Evolutionary conservation across 2,888 invertebrate species (phyloP), one percentile per base, ranked within the genome.

Genomic region (Macrosoma leucophasiata): DNA sequence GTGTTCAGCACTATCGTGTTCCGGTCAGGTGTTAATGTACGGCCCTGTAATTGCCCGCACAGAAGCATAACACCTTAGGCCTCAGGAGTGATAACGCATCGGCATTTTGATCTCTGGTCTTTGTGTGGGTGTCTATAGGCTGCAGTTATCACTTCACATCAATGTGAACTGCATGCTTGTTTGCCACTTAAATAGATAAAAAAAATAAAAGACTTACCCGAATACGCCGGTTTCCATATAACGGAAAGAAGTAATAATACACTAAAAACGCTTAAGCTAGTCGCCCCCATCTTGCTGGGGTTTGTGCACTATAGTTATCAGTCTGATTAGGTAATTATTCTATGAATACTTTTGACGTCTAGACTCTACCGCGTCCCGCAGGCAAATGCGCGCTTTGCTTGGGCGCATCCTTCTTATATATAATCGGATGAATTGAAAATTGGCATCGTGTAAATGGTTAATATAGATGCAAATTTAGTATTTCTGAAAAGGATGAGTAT

Each of bases 251-350:
- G 50, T 43, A 77, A 52, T 40, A 78, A 49, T 58, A 70, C 82
- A 81, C 82, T 68, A 55, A 73, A 45, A 38, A 50, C 53, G 55
- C 50, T 55, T 46, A 68, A 67, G 62, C 76, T 72, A 75, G 55
- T 56, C 48, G 58, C 62, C 79, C 79, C 82, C 82, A 82, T 82
- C 43, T 52, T 78, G 53, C 33, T 46, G 79, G 82, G 76, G 58
- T 50, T 55, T 63, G 60, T 59, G 42, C 45, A 63, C 64, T 35
- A 36, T 33, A 38, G 25, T 44, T 45, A 55, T 75, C 79, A 82
- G 79, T 81, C 76, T 74, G 30, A 59, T 26, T 9, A n/a, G 40
- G 48, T 48, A 42, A 63, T 67, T 63, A 66, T 46, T 28, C 62
- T 67, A 60, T 58, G 55, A 74, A 75, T 77, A 75, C 75, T 72